phyloP scores from a whole-genome alignment of 2,797 vertebrate species.

The Anisognathus igniventris region DNA sequence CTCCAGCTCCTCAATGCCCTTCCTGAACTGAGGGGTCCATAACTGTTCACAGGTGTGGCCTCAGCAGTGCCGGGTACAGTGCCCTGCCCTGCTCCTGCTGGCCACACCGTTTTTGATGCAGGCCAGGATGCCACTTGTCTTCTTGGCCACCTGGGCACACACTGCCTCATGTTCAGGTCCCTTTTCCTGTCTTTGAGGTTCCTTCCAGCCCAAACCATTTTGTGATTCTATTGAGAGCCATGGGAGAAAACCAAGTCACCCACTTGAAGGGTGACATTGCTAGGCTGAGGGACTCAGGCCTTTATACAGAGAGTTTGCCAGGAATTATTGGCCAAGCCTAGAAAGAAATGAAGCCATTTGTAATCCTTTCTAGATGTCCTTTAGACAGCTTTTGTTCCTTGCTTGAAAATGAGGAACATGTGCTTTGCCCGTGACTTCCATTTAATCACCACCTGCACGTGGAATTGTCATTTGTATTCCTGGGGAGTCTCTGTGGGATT shows the following conservation, averaged over 20 bases:
- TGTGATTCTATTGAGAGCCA: background rate
- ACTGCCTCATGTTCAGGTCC: background rate
- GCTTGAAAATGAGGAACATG: background rate
- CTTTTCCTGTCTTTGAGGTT: background rate
- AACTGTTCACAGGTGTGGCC: rapidly evolving
- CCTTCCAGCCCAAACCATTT: background rate
- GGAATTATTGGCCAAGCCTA: background rate
- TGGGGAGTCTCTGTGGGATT: background rate
- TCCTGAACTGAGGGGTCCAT: rapidly evolving
- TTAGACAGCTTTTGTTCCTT: background rate
- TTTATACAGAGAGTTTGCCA: background rate
- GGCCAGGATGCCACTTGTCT: too few species aligned
- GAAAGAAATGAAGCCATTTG: background rate
- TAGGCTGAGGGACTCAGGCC: background rate
- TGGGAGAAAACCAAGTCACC: background rate
- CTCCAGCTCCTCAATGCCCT: background rate
- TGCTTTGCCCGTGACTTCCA: background rate
- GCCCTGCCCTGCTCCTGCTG: background rate
- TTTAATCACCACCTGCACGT: background rate
- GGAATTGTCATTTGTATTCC: background rate
- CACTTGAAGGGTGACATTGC: background rate
- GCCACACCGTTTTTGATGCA: rapidly evolving
- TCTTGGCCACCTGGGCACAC: background rate
- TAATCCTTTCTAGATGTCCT: too few species aligned
- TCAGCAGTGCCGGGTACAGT: rapidly evolving